Evolutionary conservation across 2,797 vertebrate genomes (phyloP).

Genomic region (Scyliorhinus canicula): DNA sequence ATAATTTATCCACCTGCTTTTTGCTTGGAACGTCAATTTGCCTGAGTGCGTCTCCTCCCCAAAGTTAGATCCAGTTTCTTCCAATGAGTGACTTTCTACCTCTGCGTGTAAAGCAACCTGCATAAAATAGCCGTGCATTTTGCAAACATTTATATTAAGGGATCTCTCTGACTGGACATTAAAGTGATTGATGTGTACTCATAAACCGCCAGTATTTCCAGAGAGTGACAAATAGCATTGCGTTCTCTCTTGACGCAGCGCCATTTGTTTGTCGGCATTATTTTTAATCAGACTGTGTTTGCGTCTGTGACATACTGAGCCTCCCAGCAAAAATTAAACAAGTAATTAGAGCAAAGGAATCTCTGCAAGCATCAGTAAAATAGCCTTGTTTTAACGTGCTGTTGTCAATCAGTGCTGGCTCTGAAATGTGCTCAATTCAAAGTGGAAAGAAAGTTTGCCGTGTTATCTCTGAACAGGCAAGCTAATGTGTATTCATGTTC

Average conservation of each 20-base stretch:
- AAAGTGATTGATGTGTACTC: conserved; percentile 21
- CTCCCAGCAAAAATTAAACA: background rate
- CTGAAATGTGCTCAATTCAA: background rate
- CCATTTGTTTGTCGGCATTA: background rate
- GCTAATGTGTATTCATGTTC: conserved; percentile 16
- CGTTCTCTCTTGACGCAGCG: background rate
- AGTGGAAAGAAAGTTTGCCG: conserved; percentile 1
- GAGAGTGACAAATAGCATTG: background rate
- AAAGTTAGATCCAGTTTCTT: too few species aligned
- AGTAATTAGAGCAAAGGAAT: background rate
- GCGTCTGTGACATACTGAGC: background rate
- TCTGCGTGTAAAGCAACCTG: background rate
- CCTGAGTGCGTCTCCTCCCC: background rate
- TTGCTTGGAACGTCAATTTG: background rate
- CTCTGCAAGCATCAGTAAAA: background rate
- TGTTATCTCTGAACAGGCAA: conserved; percentile 16
- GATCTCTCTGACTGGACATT: background rate
- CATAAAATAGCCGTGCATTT: background rate
- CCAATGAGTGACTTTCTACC: background rate
- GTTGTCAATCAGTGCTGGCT: background rate
- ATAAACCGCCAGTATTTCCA: background rate
- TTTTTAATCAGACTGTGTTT: background rate
- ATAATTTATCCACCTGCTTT: background rate
- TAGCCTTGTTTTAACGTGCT: background rate
- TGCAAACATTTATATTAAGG: conserved; percentile 11